Evolutionary conservation across 1,140 invertebrate species (phyloP).

Genomic region (Battus philenor): DNA sequence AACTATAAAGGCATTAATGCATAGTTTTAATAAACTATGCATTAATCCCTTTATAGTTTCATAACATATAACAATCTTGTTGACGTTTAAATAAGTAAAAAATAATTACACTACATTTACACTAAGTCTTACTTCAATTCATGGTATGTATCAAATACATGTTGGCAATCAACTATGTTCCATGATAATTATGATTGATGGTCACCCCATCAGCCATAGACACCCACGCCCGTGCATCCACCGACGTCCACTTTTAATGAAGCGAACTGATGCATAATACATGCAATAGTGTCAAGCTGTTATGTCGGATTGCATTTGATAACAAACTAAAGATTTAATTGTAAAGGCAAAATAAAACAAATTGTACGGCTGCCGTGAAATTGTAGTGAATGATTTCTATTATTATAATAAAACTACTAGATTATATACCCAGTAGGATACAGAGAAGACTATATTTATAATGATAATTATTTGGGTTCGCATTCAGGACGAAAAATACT

Average conservation of each 20-base stretch:
- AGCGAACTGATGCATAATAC: constrained; percentile 8
- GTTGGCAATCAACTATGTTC: too few species aligned
- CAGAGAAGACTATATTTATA: neutral
- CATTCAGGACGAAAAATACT: too few species aligned
- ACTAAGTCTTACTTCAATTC: too few species aligned
- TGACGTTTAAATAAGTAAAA: too few species aligned
- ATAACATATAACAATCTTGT: too few species aligned
- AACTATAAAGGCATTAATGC: too few species aligned
- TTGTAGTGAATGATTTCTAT: neutral
- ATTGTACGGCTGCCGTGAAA: neutral
- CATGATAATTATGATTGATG: neutral
- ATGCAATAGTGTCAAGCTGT: neutral
- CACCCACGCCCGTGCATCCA: constrained; percentile 22
- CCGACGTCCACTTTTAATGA: constrained; percentile 27
- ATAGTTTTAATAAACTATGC: too few species aligned
- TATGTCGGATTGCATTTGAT: neutral
- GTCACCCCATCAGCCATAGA: constrained; percentile 15
- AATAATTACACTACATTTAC: too few species aligned
- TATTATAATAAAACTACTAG: neutral
- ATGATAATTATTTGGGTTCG: too few species aligned
- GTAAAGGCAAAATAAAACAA: constrained; percentile 11
- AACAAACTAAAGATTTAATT: constrained; percentile 8
- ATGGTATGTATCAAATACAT: too few species aligned
- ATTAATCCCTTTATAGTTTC: too few species aligned
- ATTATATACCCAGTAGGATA: too few species aligned